Conservation (phyloP, 2,113 vertebrate genomes). For the Eublepharis macularius region DNA sequence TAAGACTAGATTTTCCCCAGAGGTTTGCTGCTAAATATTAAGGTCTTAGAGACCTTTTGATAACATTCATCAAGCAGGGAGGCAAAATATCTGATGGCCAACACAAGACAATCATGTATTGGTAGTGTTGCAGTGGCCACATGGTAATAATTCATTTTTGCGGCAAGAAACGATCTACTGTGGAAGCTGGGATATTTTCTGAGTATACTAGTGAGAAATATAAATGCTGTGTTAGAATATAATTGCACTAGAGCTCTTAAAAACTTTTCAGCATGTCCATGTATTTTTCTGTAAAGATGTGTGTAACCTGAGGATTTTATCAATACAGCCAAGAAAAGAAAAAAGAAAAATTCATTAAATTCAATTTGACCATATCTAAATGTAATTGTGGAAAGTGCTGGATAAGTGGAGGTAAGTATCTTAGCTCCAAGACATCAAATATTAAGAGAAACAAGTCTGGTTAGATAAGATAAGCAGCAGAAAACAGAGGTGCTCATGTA, state of each 20-base stretch:
- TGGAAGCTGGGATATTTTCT: conserved; percentile 72
- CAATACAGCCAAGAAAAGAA: conserved; percentile 30
- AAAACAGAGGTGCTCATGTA: conserved; percentile 34
- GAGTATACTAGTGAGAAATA: conserved; percentile 64
- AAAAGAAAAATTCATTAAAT: background rate
- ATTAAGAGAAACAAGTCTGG: conserved; percentile 41
- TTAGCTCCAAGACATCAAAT: conserved; percentile 26
- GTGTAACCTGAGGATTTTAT: conserved; percentile 38
- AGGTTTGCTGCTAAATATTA: conserved; percentile 69
- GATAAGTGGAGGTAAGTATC: conserved; percentile 12
- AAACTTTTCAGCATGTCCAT: conserved; percentile 64
- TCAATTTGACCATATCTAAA: conserved; percentile 16
- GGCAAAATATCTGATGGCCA: conserved; percentile 45
- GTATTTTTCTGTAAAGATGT: conserved; percentile 58
- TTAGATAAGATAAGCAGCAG: conserved; percentile 13
- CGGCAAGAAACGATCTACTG: conserved; percentile 57
- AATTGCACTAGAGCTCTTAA: conserved; percentile 74
- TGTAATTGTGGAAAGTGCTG: background rate
- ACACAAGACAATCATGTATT: conserved; percentile 56
- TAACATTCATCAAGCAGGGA: conserved; percentile 71
- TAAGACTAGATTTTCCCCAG: conserved; percentile 67
- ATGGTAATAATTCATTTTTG: conserved; percentile 72
- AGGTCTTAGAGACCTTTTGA: conserved; percentile 69
- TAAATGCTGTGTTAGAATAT: conserved; percentile 74
- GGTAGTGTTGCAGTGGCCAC: conserved; percentile 74